Evolutionary conservation across 1,140 invertebrate species (phyloP), one percentile per base, ranked within the genome.

Genomic region (Apocrypta bakeri): DNA sequence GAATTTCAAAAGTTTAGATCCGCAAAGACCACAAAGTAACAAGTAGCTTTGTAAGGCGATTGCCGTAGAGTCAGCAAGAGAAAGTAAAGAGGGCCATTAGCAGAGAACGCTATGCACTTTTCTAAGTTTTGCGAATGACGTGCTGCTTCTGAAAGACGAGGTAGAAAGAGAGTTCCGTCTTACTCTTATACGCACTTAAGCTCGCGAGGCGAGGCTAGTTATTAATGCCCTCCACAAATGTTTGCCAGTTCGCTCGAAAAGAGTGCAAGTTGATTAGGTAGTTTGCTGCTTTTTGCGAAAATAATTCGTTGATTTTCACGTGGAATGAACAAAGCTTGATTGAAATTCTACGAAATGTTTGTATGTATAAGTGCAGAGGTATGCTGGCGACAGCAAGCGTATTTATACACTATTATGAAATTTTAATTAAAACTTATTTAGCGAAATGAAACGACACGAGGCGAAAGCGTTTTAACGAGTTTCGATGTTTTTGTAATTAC

Each of bases 11-110:
- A n/a, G 56, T 64, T n/a, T 1, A 25, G 31, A 48, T 17, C 42
- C 48, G n/a, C n/a, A 66, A 64, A 77, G 48, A 66, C 63, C 24
- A 14, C 31, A 66, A 66, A 77, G 29, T 77, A 77, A 77, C 63
- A 77, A 64, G 74, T 66, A 64, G n/a, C 17, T 25, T 40, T 64
- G 56, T 77, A 77, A 77, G 61, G 61, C 74, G 61, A 77, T 66
- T 77, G 31, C 29, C 27, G 21, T 6, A n/a, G 21, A 56, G 48
- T 7, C 0, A 1, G 48, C 7, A 21, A n/a, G 21, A 2, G 48
- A 4, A 4, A 12, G 11, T 1, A 42, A 4, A n/a, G 48, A 56
- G 17, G 11, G 21, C 21, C 48, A 56, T 56, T 56, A 56, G 48
- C 48, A n/a, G 48, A 56, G 48, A 56, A 56, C 48, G 48, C 48